phyloP scores from a whole-genome alignment of 2,888 invertebrate species.

The Agrotis ipsilon region DNA sequence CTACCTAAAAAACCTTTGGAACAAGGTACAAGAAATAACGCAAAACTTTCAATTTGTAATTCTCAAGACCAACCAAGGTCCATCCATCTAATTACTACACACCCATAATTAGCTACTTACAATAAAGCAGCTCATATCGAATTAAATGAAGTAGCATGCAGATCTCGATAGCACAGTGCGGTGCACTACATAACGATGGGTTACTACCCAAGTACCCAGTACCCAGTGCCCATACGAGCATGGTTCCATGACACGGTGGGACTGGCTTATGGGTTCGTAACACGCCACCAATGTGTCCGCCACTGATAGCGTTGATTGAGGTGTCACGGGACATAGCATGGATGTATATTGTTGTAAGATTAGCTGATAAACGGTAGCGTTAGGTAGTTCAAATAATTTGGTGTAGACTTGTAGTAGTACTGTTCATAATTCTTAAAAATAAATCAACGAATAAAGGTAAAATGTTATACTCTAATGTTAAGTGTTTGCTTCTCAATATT shows the following conservation, averaged over 20 bases:
- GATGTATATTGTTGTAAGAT: constrained; percentile 1
- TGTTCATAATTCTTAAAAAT: no score
- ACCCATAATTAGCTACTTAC: constrained; percentile 13
- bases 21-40: neutral
- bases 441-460: no score
- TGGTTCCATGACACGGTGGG: neutral
- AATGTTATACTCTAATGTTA: no score
- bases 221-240: constrained; percentile 10
- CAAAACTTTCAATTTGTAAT: neutral
- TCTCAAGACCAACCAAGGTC: neutral
- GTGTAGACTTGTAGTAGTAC: no score
- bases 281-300: constrained; percentile 33
- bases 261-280: constrained; percentile 8
- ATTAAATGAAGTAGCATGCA: constrained; percentile 24
- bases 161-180: constrained; percentile 29
- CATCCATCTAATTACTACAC: constrained; percentile 12
- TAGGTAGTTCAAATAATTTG: neutral
- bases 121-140: constrained; percentile 1
- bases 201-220: neutral
- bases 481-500: no score
- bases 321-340: constrained; percentile 3
- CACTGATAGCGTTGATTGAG: constrained; percentile 27
- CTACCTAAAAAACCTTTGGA: neutral
- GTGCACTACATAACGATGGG: constrained; percentile 30
- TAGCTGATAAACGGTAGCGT: neutral